phyloP scores from a whole-genome alignment of 2,113 vertebrate genomes.

The Stegastes partitus region DNA sequence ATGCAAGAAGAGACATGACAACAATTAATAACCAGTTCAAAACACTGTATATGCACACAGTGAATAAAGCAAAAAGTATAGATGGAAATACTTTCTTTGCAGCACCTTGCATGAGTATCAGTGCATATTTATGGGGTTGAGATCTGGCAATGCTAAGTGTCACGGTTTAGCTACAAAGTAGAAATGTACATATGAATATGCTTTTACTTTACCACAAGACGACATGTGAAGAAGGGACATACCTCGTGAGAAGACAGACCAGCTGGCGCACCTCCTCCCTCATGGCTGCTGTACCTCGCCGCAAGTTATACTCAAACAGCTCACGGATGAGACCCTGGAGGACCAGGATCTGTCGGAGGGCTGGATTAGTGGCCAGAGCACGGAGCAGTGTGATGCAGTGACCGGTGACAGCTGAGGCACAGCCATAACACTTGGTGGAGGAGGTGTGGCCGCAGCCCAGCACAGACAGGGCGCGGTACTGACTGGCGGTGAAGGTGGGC shows the following conservation, averaged over 20 bases:
- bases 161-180: too few relatives aligned
- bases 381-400: conserved; percentile 97
- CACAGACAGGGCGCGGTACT: conserved; percentile 95
- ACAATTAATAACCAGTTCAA: not conserved
- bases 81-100: too few relatives aligned
- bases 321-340: conserved; percentile 97
- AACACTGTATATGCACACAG: not conserved
- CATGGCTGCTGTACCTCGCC: conserved; percentile 92
- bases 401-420: conserved; percentile 95
- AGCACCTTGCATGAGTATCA: too few relatives aligned
- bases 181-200: not conserved
- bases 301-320: conserved; percentile 96
- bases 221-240: not conserved
- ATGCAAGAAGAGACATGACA: not conserved
- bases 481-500: conserved; percentile 96
- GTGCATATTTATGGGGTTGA: too few relatives aligned
- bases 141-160: too few relatives aligned
- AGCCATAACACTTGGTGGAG: conserved; percentile 97
- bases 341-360: conserved; percentile 96
- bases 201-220: not conserved
- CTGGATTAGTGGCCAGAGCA: conserved; percentile 94
- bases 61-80: not conserved
- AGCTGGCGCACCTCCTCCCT: conserved; percentile 97
- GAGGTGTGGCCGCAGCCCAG: conserved; percentile 97
- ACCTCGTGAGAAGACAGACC: conserved; percentile 99